Evolutionary conservation across 1,140 invertebrate genomes (phyloP).

Genomic region (Trinorchestia longiramus): DNA sequence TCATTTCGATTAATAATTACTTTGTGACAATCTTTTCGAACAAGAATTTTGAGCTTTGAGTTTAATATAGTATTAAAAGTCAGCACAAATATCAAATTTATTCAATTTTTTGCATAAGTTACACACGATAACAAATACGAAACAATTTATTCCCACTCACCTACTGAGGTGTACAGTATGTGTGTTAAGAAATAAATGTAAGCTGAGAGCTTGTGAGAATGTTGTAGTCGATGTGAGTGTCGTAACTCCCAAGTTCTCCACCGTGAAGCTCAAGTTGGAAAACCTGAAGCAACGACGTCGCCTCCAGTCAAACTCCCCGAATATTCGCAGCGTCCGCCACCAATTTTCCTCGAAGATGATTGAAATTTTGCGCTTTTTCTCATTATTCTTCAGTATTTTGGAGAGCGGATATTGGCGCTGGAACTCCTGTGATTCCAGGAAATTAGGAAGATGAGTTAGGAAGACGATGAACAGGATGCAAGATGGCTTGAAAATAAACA

Average conservation of each 20-base stretch:
- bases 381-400: constrained; percentile 53
- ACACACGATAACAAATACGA: neutral
- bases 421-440: constrained; percentile 54
- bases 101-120: too few species aligned
- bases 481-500: constrained; percentile 38
- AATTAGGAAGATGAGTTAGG: constrained; percentile 54
- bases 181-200: neutral
- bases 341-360: constrained; percentile 49
- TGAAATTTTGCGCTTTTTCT: constrained; percentile 45
- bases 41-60: too few species aligned
- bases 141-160: neutral
- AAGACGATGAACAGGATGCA: constrained; percentile 52
- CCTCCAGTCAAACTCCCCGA: neutral
- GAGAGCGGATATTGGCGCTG: constrained; percentile 53
- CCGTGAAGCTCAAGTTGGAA: neutral
- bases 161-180: neutral
- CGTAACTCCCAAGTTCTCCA: neutral
- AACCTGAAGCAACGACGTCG: neutral
- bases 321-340: neutral
- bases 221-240: neutral
- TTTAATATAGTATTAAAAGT: too few species aligned
- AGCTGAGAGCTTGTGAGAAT: neutral
- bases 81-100: too few species aligned
- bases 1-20: too few species aligned
- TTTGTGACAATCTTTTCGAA: too few species aligned